Evolutionary conservation across 2,113 vertebrate species (phyloP).

Genomic region (Gymnogyps californianus): DNA sequence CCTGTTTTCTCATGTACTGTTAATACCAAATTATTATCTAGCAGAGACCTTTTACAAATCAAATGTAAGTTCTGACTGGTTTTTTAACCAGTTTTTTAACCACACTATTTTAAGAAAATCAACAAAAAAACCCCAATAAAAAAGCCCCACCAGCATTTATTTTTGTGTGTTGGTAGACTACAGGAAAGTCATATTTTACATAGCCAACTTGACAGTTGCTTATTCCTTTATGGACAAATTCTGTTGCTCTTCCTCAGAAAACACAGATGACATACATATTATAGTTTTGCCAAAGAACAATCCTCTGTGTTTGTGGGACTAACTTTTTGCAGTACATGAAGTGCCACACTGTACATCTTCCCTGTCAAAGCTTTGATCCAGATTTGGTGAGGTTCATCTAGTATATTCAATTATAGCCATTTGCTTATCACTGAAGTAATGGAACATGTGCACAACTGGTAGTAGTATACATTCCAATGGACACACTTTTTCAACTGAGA

Average conservation of each 20-base stretch:
- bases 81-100: not conserved
- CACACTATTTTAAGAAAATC: not conserved
- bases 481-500: not conserved
- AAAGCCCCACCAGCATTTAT: not conserved
- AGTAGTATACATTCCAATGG: not conserved
- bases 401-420: not conserved
- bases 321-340: not conserved
- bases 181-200: not conserved
- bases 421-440: not conserved
- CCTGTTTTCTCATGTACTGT: not conserved
- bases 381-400: not conserved
- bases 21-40: constrained; percentile 24
- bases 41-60: constrained; percentile 3
- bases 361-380: not conserved
- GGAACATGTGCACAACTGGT: not conserved
- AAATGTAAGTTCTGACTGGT: not conserved
- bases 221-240: not conserved
- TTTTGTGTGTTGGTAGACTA: not conserved
- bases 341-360: not conserved
- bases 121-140: not conserved
- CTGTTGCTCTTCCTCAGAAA: not conserved
- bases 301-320: not conserved
- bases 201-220: not conserved
- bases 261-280: not conserved
- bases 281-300: not conserved